Conservation (phyloP, 2,797 vertebrate species). For the Sebastes variabilis region DNA sequence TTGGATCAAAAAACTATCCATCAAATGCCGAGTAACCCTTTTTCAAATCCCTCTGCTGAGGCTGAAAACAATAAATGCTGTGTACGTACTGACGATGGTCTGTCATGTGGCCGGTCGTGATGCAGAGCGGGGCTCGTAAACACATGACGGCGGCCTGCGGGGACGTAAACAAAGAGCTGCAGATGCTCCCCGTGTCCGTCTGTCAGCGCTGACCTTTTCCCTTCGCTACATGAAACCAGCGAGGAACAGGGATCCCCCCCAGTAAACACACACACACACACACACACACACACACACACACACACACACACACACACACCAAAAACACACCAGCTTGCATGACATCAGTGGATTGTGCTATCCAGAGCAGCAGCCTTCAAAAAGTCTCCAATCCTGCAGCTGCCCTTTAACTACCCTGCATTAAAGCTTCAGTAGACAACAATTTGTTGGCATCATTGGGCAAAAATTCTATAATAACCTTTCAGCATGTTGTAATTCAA, state of each 20-base stretch:
- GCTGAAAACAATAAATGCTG: not conserved
- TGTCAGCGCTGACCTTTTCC: slow-evolving; percentile 76
- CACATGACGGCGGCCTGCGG: slow-evolving; percentile 35
- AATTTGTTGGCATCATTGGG: too few species aligned
- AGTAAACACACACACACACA: slow-evolving; percentile 4
- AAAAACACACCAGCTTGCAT: not conserved
- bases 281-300: not conserved
- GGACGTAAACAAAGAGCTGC: slow-evolving; percentile 45
- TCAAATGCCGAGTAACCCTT: not conserved
- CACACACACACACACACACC: not conserved
- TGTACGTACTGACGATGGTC: not conserved
- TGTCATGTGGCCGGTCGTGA: not conserved
- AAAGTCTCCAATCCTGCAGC: not conserved
- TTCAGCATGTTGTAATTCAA: too few species aligned
- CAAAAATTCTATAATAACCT: too few species aligned
- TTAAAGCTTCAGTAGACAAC: not conserved
- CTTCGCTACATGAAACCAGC: slow-evolving; percentile 41
- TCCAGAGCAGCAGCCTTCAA: slow-evolving; percentile 8
- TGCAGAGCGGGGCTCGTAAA: slow-evolving; percentile 5
- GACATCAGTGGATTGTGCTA: not conserved
- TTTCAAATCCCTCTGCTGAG: not conserved
- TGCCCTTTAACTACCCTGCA: not conserved
- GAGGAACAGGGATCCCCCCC: slow-evolving; percentile 11
- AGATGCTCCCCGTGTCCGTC: slow-evolving; percentile 58
- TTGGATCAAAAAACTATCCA: not conserved